Percentiles rank a stretch among this genome's conserved stretches.
phyloP scores from a whole-genome alignment of 2,113 vertebrate species.

The Alexandromys fortis region DNA sequence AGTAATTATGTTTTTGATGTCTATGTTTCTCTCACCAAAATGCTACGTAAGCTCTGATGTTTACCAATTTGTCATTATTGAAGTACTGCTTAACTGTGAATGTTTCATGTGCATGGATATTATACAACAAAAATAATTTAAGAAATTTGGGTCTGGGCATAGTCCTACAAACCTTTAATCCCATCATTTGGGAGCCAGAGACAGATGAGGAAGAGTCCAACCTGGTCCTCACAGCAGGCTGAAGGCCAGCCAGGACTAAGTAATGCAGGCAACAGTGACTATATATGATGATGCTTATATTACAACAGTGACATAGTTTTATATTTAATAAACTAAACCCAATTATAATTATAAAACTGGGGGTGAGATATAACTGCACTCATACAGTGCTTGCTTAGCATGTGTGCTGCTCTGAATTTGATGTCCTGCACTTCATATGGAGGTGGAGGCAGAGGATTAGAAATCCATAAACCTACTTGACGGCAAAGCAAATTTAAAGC shows the following conservation, averaged over 20 bases:
- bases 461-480: neutral
- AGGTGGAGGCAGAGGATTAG: neutral
- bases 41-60: neutral
- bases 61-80: slow-evolving; percentile 11
- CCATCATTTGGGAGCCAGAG: neutral
- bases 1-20: neutral
- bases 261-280: too few species aligned
- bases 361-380: neutral
- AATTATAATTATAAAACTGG: neutral
- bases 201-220: neutral
- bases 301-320: neutral
- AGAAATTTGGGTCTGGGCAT: neutral
- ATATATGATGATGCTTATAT: too few species aligned
- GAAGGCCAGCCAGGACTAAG: neutral
- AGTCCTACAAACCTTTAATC: neutral
- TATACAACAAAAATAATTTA: neutral
- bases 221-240: neutral
- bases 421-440: neutral
- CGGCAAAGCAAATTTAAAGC: neutral
- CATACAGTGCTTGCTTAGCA: neutral
- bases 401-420: neutral
- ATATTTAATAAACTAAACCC: neutral
- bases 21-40: neutral
- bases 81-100: neutral
- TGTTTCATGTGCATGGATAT: slow-evolving; percentile 30